These are phyloP conservation scores for Tyria jacobaeae DNA, from an alignment of 2,888 invertebrate species.

Conservation along the genomic window DNA sequence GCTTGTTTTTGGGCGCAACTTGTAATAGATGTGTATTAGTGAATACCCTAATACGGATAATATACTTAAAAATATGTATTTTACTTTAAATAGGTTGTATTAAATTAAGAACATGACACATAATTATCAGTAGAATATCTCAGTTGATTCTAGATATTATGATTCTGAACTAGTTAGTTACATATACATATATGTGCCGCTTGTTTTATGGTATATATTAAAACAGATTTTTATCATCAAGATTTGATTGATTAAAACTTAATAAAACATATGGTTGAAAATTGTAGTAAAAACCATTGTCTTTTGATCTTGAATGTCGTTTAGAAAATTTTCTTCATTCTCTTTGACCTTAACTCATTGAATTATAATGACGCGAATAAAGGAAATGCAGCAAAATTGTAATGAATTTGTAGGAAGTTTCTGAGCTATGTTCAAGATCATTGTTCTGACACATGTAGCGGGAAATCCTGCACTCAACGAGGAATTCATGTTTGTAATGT, in stretches of 20 bases:
- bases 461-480: conserved; percentile 32
- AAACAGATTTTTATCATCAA: too few relatives aligned
- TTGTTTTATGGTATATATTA: too few relatives aligned
- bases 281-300: not conserved
- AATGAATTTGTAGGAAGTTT: conserved; percentile 30
- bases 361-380: conserved; percentile 5
- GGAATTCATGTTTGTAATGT: conserved; percentile 33
- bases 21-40: not conserved
- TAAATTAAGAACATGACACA: not conserved
- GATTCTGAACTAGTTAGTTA: too few relatives aligned
- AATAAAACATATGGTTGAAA: too few relatives aligned
- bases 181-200: too few relatives aligned
- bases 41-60: too few relatives aligned
- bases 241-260: not conserved
- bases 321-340: not conserved
- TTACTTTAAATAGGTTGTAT: not conserved
- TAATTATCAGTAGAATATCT: not conserved
- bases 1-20: too few relatives aligned
- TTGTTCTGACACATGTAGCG: conserved; percentile 13
- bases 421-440: conserved; percentile 36
- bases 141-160: too few relatives aligned
- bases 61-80: too few relatives aligned
- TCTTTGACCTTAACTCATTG: not conserved
- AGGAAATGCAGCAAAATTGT: conserved; percentile 13
- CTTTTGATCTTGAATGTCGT: not conserved